A percentile compares a stretch with the other conserved stretches of the same genome.
These are phyloP conservation scores for Morinoia aosen DNA, from an alignment of 2,888 invertebrate species.

Conservation along the genomic window DNA sequence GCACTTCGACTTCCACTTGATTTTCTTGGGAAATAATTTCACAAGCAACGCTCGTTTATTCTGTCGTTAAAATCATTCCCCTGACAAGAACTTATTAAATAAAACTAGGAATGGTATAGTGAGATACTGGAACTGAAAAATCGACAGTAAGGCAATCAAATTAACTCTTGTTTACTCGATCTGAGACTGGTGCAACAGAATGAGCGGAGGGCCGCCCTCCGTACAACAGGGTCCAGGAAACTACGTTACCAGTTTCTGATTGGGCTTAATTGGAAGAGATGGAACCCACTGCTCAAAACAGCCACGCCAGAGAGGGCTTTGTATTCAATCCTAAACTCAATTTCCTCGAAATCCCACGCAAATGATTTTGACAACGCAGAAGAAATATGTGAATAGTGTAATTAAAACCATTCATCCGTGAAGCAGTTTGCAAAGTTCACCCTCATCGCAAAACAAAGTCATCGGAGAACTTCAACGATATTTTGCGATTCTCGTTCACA, in stretches of 20 bases:
- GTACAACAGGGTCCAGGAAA: background rate
- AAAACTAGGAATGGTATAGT: background rate
- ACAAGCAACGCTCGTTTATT: background rate
- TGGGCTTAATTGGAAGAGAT: constrained; percentile 47
- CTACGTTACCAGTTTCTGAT: constrained; percentile 7
- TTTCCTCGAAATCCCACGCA: background rate
- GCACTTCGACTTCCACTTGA: background rate
- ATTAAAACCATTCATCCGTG: background rate
- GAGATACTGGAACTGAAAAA: background rate
- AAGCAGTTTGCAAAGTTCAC: background rate
- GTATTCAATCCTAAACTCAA: background rate
- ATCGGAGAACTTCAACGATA: background rate
- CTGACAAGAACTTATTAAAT: background rate
- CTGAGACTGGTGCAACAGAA: background rate
- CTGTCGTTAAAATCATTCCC: background rate
- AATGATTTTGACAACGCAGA: background rate
- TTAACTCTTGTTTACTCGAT: background rate
- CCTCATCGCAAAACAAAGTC: background rate
- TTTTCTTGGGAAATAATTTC: background rate
- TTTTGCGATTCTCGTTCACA: background rate
- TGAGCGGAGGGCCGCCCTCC: background rate
- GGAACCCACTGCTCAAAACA: constrained; percentile 41
- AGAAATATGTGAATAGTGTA: background rate
- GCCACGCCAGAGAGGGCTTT: background rate
- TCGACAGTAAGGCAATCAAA: background rate